Evolutionary conservation across 1,140 invertebrate species (phyloP), one percentile per base, ranked within the genome.

Genomic region (Halesus radiatus): DNA sequence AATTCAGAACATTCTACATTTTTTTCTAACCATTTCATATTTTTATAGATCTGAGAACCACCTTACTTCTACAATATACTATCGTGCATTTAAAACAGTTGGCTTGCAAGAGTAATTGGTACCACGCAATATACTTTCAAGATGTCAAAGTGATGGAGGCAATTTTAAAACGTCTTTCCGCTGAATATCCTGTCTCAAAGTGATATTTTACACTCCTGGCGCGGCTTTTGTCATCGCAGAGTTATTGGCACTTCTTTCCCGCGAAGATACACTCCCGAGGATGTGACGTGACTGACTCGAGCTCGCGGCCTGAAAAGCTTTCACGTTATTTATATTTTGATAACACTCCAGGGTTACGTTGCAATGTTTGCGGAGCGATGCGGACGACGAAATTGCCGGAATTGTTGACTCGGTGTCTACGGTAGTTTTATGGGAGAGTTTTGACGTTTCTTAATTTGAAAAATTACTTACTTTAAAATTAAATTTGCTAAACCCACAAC

Each of bases 261-360:
- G 5, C 16, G 73, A 58, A 75, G 22, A 56, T 32, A 72, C 37
- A 20, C 16, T 70, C 45, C 37, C 26, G 10, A 54, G 70, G 26
- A 74, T 16, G n/a, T 73, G 62, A 66, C 62, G n/a, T 45, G 62
- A 66, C 68, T 22, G 45, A 53, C 50, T 72, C 5, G 50, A 18
- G 13, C 8, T 16, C 26, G 29, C 32, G 54, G 53, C 58, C 32
- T 74, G 78, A 79, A 79, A 79, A 70, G 54, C 56, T 79, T 79
- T 64, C 60, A 64, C 32, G 56, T 74, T 79, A 79, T 79, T 79
- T 75, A 50, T 79, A 75, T 74, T 79, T 79, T 79, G 54, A 64
- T 75, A 79, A 75, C 70, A 75, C 78, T 79, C 54, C 22, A 53
- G 50, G 74, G 72, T 64, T 75, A 75, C 62, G 68, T 56, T 54